phyloP scores from a whole-genome alignment of 2,113 vertebrate genomes.

The Amazona guildingii region DNA sequence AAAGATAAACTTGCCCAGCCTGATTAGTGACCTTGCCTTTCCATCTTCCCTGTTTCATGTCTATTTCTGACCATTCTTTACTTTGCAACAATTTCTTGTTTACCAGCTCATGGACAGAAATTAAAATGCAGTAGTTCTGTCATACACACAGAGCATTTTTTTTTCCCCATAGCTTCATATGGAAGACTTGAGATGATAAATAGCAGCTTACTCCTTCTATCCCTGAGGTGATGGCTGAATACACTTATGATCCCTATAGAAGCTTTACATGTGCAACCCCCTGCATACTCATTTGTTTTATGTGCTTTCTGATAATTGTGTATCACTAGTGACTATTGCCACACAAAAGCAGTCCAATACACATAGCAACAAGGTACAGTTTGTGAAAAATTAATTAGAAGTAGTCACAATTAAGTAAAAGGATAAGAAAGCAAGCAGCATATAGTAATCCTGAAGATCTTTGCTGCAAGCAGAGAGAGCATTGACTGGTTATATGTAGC shows the following conservation, averaged over 20 bases:
- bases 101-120: background rate
- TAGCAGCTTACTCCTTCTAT: background rate
- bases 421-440: background rate
- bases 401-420: background rate
- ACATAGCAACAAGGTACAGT: background rate
- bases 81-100: background rate
- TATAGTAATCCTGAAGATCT: background rate
- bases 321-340: background rate
- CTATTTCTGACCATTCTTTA: background rate
- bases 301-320: background rate
- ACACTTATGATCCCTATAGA: background rate
- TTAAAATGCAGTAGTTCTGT: background rate
- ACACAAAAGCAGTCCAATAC: background rate
- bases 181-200: background rate
- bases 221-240: background rate
- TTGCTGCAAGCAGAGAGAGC: background rate
- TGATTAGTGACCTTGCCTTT: background rate
- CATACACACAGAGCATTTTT: background rate
- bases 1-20: background rate
- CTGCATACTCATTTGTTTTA: background rate
- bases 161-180: background rate
- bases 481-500: background rate
- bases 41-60: background rate
- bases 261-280: background rate
- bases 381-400: conserved; percentile 11